A percentile compares a stretch with the other conserved stretches of the same genome.
These are phyloP conservation scores for Perodicticus potto DNA, from an alignment of 2,797 vertebrate genomes.

Conservation along the genomic window DNA sequence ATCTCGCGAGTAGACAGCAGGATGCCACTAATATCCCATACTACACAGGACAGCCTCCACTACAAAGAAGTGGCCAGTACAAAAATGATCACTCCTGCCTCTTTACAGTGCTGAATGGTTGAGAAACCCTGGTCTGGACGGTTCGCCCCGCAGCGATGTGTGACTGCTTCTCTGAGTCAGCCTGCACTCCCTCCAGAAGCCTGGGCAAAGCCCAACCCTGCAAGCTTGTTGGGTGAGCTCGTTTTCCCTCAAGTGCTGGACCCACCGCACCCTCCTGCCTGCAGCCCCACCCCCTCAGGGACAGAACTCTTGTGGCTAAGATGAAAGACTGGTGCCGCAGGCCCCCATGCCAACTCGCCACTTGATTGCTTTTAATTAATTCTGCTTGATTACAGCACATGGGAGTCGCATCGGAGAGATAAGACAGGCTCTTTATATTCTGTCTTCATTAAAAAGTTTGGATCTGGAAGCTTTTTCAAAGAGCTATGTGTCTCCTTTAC, in stretches of 20 bases:
- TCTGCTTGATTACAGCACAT: conserved; percentile 86
- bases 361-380: conserved; percentile 86
- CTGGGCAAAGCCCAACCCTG: background rate
- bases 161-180: background rate
- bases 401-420: conserved; percentile 81
- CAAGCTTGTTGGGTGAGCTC: background rate
- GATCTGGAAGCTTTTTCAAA: conserved; percentile 83
- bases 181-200: background rate
- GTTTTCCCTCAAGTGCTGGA: background rate
- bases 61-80: background rate
- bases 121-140: background rate
- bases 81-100: background rate
- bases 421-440: conserved; percentile 85
- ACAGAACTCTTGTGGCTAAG: conserved; percentile 74
- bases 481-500: conserved; percentile 80
- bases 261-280: conserved; percentile 38
- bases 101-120: background rate
- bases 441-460: conserved; percentile 85
- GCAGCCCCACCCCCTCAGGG: background rate
- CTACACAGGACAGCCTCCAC: background rate
- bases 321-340: conserved; percentile 78
- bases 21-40: background rate
- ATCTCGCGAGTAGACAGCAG: background rate
- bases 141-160: background rate
- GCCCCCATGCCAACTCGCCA: conserved; percentile 82